Evolutionary conservation across 2,113 vertebrate species (phyloP), one percentile per base, ranked within the genome.

Genomic region (Gorsachius goisagi): DNA sequence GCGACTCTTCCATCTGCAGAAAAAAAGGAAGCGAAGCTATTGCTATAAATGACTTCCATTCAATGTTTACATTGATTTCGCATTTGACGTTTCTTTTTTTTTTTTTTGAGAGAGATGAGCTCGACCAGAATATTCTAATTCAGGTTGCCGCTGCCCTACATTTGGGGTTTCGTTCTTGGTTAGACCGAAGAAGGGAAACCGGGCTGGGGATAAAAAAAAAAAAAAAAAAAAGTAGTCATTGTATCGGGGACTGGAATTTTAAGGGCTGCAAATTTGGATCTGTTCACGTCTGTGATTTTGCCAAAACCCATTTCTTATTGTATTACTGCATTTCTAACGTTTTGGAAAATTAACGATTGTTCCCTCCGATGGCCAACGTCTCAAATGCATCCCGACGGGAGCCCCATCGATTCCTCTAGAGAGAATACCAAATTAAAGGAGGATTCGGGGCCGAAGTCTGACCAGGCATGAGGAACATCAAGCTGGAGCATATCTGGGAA

Each of bases 371-470:
- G 39, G 18, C 23, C 11, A 1, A 18, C 3, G 35, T 50, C 67
- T 33, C 39, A 5, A 20, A 39, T 0, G 18, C 41, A 22, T 41
- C 39, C 64, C 3, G 33, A 85, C 62, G 20, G 55, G 62, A 62
- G 19, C 30, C 53, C 7, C 1, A 30, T 5, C 16, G 4, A 14
- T 66, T n/a, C 37, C 50, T 32, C 44, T n/a, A 9, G 22, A 2
- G 32, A 17, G 45, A 69, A 32, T 2, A 41, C 17, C 37, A 41
- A 69, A 49, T 28, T 5, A 32, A 20, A 69, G 58, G 56, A 41
- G 76, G 35, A 44, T 15, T 49, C n/a, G 1, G 50, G 1, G 49
- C 4, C 3, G 0, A 20, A n/a, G 45, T 6, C n/a, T 3, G 28
- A 19, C 9, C 49, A 18, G 68, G 41, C 35, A 45, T 1, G 5